Base-by-base conservation (phyloP, 2,888 invertebrate species). In the Drosophila buzzatii region DNA sequence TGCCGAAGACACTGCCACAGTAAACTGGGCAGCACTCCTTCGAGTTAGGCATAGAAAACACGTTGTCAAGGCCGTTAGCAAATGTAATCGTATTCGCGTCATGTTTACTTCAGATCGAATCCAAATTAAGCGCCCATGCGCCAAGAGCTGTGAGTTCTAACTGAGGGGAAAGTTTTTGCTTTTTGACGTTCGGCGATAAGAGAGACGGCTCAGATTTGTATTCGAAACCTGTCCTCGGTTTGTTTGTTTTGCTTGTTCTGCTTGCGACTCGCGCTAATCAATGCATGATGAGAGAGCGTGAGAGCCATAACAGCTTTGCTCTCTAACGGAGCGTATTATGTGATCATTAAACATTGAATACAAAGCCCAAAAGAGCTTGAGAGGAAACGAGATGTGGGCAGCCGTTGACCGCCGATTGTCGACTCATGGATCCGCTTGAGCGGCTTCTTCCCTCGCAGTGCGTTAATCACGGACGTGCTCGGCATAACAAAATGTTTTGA, bases 391-490 rank as follows among this genome's bases (percentile, higher is more conserved):
- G 47, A 66, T 81, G 61, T 52, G 57, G 63, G 53, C 41, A 52
- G 63, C 64, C 71, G 70, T 33, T 70, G 63, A 70, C 56, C 58
- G 57, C 31, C 70, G 71, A 35, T 58, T 52, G 70, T 31, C 55
- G 47, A 56, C 52, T 70, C 69, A 69, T 73, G 89, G 64, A 77
- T 77, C 70, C 66, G 70, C 18, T 58, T 35, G 57, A 57, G 77
- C 33, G 59, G 33, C 53, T 57, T 44, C 65, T 76, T 81, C 71
- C 44, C 53, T 47, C 39, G 16, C 72, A 70, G 57, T 66, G 70
- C 57, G 81, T 67, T 66, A 60, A 66, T 59, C 68, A 67, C 33
- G 70, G 58, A 86, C 90, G 86, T 87, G 86, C 67, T 71, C 56
- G 41, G 89, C 76, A 77, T 90, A 42, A 35, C 66, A 60, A 85